These are phyloP conservation scores for Hypomecis punctinalis DNA, from an alignment of 2,888 invertebrate genomes.

Conservation along the genomic window DNA sequence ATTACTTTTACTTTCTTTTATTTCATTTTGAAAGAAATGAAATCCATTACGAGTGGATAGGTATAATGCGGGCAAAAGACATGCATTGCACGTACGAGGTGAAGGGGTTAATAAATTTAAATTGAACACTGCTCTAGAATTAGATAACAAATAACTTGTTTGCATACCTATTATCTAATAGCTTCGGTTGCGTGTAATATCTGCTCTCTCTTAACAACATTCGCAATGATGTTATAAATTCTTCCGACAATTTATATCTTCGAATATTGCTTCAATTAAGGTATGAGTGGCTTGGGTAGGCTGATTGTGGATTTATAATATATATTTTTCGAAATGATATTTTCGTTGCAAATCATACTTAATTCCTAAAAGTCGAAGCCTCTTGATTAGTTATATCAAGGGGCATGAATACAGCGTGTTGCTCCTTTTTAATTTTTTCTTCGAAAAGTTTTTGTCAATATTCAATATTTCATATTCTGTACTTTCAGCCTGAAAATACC, in stretches of 20 bases:
- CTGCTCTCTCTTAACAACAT: slow-evolving; percentile 9
- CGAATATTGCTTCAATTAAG: background rate
- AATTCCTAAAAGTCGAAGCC: too few species aligned
- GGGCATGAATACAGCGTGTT: too few species aligned
- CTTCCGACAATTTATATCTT: slow-evolving; percentile 1
- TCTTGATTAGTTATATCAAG: too few species aligned
- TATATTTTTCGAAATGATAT: background rate
- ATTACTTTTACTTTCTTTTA: background rate
- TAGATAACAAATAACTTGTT: slow-evolving; percentile 18
- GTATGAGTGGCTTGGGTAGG: background rate
- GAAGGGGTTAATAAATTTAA: slow-evolving; percentile 15
- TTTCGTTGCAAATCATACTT: background rate
- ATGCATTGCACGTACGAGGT: slow-evolving; percentile 7
- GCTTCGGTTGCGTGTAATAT: slow-evolving; percentile 9
- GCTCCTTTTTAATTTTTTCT: too few species aligned
- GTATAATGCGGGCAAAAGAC: background rate
- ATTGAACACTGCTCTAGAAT: slow-evolving; percentile 15
- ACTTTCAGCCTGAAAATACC: too few species aligned
- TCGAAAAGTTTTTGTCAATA: too few species aligned
- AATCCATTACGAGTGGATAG: background rate
- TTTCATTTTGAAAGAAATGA: background rate
- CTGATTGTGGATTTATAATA: background rate
- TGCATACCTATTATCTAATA: slow-evolving; percentile 18
- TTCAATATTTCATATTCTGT: too few species aligned
- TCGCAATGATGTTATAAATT: slow-evolving; percentile 1